A percentile compares a stretch with the other conserved stretches of the same genome.
Evolutionary conservation across 2,113 vertebrate species (phyloP).

Genomic region (Lepidothrix coronata): DNA sequence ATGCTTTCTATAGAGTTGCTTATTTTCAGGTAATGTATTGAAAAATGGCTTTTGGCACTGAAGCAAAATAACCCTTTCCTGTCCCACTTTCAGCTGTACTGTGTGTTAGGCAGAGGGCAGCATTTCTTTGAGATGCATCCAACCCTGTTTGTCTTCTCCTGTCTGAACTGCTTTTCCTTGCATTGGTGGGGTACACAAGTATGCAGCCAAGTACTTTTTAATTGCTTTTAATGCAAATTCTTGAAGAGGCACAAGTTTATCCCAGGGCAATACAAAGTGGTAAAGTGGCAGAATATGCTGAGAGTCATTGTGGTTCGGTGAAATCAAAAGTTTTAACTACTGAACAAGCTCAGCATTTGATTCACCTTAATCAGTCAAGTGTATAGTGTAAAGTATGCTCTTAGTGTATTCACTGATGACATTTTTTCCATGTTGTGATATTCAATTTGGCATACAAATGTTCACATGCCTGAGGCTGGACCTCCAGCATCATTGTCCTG

Average conservation of each 20-base stretch:
- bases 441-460: conserved; percentile 4
- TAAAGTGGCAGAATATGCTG: background rate
- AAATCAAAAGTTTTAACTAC: background rate
- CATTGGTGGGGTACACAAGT: background rate
- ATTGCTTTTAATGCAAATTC: background rate
- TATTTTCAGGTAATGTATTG: background rate
- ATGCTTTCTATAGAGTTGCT: background rate
- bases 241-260: background rate
- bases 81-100: background rate
- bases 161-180: background rate
- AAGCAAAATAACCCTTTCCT: background rate
- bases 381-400: background rate
- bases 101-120: background rate
- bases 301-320: background rate
- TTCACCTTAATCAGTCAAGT: background rate
- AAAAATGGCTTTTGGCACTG: background rate
- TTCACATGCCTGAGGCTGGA: background rate
- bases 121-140: background rate
- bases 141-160: background rate
- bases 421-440: background rate
- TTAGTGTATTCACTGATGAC: background rate
- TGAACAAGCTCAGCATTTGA: background rate
- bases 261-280: background rate
- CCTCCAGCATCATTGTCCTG: background rate
- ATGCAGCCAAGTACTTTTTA: background rate